Base-by-base conservation (phyloP, 2,797 vertebrate genomes). In the Dromococcyx pavoninus region DNA sequence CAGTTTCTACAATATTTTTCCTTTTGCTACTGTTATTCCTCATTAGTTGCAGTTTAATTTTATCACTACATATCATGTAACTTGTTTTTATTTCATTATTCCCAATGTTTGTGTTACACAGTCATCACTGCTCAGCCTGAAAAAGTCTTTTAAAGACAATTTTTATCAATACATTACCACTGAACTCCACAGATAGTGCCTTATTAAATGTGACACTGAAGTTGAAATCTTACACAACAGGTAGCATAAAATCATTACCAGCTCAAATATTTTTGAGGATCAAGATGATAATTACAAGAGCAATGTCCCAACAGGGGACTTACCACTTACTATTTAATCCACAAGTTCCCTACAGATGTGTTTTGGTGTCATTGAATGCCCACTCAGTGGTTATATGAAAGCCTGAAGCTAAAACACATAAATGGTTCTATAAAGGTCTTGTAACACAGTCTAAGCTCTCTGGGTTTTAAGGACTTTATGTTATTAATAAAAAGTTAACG, bases 121-220 rank as follows among this genome's bases (percentile, higher is more conserved):
- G 64, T 22, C 82, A 87, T 84, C 73, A 89, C 69, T 89, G 80
- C 78, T 96, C 48, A 95, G 77, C 81, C 74, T 96, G 91, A 91
- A 16, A 56, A 89, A 73, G 75, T 95, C 95, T 96, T 96, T 84
- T 92, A 89, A 97, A 95, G 81, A 61, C 86, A 93, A 44, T 69
- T 96, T 81, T 96, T 98, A 97, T 95, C 93, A 48, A 92, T 93
- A 84, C 6, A 86, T 69, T 69, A 72, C 91, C 69, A 43, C 69
- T 86, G 88, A 97, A 97, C 89, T 92, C 93, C 91, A 93, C 83
- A 92, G 96, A 97, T 96, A 98, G 97, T 97, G 81, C 93, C 97
- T 97, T 97, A 98, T 97, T 97, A 98, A 97, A 98, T 94, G 96
- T 91, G 97, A 97, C 93, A 93, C 33, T 76, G 95, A 96, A 96